Conservation (phyloP, 2,888 invertebrate species). For the Clanis bilineata region DNA sequence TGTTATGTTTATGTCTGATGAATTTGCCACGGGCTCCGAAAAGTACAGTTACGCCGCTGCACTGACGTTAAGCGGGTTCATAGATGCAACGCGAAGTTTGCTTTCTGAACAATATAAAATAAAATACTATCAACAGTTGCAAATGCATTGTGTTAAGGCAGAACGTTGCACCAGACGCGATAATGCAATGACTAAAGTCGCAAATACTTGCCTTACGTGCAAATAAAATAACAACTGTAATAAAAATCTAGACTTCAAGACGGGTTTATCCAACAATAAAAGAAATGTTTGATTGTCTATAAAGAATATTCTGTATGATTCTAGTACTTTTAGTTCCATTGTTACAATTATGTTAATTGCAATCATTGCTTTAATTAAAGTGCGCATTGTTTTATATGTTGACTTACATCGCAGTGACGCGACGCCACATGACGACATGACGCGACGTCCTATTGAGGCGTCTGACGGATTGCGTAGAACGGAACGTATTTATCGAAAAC, state of each 20-base stretch:
- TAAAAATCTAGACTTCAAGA: too few species aligned
- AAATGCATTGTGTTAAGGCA: neutral
- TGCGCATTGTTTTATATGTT: slow-evolving; percentile 2
- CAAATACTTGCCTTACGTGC: neutral
- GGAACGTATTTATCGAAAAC: slow-evolving; percentile 2
- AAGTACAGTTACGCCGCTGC: too few species aligned
- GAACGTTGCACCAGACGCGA: neutral
- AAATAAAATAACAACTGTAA: too few species aligned
- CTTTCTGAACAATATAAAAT: neutral
- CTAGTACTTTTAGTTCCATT: neutral
- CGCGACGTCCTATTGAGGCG: neutral
- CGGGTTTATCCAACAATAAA: neutral
- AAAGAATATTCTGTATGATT: neutral
- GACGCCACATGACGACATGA: neutral
- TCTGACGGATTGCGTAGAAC: neutral
- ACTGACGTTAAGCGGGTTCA: too few species aligned
- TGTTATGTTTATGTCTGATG: too few species aligned
- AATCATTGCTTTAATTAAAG: slow-evolving; percentile 12
- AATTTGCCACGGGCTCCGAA: too few species aligned
- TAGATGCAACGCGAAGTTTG: too few species aligned
- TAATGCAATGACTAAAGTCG: neutral
- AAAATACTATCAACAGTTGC: neutral
- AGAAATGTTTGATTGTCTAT: neutral
- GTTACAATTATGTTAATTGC: slow-evolving; percentile 2
- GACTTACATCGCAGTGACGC: slow-evolving; percentile 2